Evolutionary conservation across 2,888 invertebrate species (phyloP).

Genomic region (Hymenopus coronatus): DNA sequence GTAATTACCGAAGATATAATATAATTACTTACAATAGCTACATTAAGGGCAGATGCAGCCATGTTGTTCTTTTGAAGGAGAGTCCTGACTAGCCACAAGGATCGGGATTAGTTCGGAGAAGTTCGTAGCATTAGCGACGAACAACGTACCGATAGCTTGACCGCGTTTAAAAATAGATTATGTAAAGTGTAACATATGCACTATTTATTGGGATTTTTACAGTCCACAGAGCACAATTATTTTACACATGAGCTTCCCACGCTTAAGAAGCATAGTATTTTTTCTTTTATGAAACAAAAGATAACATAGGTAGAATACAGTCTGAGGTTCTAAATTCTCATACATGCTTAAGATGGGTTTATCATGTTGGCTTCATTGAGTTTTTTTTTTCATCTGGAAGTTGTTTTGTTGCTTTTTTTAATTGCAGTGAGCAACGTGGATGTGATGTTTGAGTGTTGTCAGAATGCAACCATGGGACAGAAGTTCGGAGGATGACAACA

Average conservation of each 20-base stretch:
- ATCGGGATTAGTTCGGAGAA: too few species aligned
- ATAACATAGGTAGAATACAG: not conserved
- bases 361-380: not conserved
- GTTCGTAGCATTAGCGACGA: not conserved
- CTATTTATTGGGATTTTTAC: not conserved
- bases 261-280: not conserved
- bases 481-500: slow-evolving; percentile 4
- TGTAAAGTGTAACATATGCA: not conserved
- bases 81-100: too few species aligned
- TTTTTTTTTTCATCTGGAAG: not conserved
- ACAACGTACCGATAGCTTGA: not conserved
- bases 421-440: slow-evolving; percentile 14
- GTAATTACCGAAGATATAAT: too few species aligned
- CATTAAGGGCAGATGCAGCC: not conserved
- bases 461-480: slow-evolving; percentile 20
- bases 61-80: not conserved
- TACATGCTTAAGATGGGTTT: not conserved
- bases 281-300: not conserved
- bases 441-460: not conserved
- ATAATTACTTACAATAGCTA: not conserved
- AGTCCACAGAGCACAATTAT: not conserved
- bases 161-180: not conserved
- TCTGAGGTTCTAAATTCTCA: not conserved
- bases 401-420: not conserved
- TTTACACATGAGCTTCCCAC: too few species aligned